A percentile compares a stretch with the other conserved stretches of the same genome.
These are phyloP conservation scores for Stenopsyche tienmushanensis DNA, from an alignment of 1,140 invertebrate species.

Conservation along the genomic window DNA sequence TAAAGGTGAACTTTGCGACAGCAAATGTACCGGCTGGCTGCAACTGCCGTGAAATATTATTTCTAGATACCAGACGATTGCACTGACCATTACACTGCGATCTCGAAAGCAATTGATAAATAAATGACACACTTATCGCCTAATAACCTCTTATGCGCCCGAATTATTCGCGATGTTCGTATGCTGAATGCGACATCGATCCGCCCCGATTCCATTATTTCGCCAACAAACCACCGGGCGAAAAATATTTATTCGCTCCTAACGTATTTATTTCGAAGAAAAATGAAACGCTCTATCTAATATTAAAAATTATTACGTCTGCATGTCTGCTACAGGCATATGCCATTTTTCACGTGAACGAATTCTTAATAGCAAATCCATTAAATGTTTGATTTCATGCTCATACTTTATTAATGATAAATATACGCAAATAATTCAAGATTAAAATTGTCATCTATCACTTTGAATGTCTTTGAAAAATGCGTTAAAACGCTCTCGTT, in stretches of 20 bases:
- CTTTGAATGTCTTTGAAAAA: too few species aligned
- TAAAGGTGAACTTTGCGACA: slow-evolving; percentile 15
- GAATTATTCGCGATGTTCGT: slow-evolving; percentile 1
- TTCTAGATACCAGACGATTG: slow-evolving; percentile 11
- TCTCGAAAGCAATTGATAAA: slow-evolving; percentile 3
- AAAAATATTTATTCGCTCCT: too few species aligned
- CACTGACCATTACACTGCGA: neutral
- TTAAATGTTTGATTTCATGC: too few species aligned
- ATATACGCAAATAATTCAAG: too few species aligned
- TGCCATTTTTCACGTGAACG: slow-evolving; percentile 16
- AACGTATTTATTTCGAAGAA: too few species aligned
- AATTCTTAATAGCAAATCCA: slow-evolving; percentile 16
- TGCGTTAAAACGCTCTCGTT: too few species aligned
- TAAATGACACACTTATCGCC: slow-evolving; percentile 11
- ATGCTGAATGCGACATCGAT: neutral
- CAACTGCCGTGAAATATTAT: slow-evolving; percentile 15
- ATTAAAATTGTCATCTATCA: too few species aligned
- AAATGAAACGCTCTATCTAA: too few species aligned
- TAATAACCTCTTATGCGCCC: neutral
- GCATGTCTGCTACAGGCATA: slow-evolving; percentile 17
- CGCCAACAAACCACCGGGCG: too few species aligned
- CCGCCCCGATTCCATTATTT: neutral
- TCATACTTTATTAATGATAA: too few species aligned
- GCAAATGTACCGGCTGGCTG: slow-evolving; percentile 9
- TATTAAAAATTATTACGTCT: slow-evolving; percentile 10